Percentiles rank a stretch among this genome's conserved stretches.
Conservation (phyloP, 2,888 invertebrate genomes). For the Melikaiella ostensackeni region DNA sequence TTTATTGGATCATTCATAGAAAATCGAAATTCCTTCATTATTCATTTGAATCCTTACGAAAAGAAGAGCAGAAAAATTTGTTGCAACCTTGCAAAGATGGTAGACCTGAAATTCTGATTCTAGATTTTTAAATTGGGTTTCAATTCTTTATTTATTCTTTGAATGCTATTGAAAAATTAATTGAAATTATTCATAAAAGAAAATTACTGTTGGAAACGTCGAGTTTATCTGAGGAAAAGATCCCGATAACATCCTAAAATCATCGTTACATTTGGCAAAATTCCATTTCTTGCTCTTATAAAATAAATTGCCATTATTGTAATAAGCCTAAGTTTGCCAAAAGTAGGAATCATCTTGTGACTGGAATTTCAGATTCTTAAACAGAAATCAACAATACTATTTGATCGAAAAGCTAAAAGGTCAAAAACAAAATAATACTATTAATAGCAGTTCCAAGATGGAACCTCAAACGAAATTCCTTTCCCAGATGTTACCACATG, state of each 20-base stretch:
- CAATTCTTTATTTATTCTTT: not conserved
- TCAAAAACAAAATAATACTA: not conserved
- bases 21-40: not conserved
- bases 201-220: not conserved
- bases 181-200: not conserved
- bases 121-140: not conserved
- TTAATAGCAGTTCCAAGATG: not conserved
- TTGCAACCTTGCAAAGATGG: not conserved
- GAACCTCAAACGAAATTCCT: not conserved
- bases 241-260: not conserved
- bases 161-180: not conserved
- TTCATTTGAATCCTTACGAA: constrained; percentile 21
- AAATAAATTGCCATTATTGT: constrained; percentile 15
- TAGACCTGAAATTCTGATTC: constrained; percentile 20
- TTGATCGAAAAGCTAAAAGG: not conserved
- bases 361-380: not conserved
- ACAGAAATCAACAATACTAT: not conserved
- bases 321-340: not conserved
- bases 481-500: not conserved
- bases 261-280: constrained; percentile 18
- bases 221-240: not conserved
- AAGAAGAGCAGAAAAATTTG: constrained; percentile 39
- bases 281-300: not conserved
- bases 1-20: not conserved
- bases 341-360: constrained; percentile 3